Evolutionary conservation across 2,888 invertebrate species (phyloP), one percentile per base, ranked within the genome.

Genomic region (Rhamphomyia laevipes): DNA sequence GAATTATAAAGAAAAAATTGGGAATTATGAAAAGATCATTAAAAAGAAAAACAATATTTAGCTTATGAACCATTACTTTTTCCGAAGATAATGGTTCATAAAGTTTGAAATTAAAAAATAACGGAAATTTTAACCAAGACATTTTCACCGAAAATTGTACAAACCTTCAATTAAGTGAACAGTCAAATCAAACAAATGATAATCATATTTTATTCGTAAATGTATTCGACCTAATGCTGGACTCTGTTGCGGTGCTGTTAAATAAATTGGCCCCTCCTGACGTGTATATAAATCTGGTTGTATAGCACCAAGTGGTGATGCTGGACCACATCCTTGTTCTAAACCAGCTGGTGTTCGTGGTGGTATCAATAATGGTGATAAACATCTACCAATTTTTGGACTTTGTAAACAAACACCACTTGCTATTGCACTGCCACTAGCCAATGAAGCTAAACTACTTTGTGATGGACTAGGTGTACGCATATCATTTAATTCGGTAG

Each of bases 141-240:
- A 21, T 4, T 21, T 21, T 21, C 21, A 4, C 3, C 21, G 21
- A 21, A 21, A 21, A 21, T 21, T 3, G 2, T n/a, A 51, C 55
- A 35, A 21, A 87, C 88, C 88, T 81, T 92, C 91, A 69, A 92
- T 91, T 56, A 92, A 74, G 72, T 92, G 90, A n/a, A 91, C 85
- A 56, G 89, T 84, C 57, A 93, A 75, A 68, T 93, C 92, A 15
- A 90, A 91, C 55, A 87, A 77, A 66, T 91, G 86, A 63, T 90
- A 90, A 71, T 92, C 92, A 63, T 92, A 93, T 61, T 85, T 88
- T 49, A 92, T 74, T 48, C 89, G 76, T 58, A 91, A 77, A 64
- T 92, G 92, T 55, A 93, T 76, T 52, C 88, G 77, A 33, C 92
- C 92, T 43, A 89, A 76, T 35, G 79, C 80, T 5, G 82, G 82